Percentiles rank a stretch among this genome's conserved stretches.
phyloP scores from a whole-genome alignment of 2,113 vertebrate genomes.

The Dendropsophus ebraccatus region DNA sequence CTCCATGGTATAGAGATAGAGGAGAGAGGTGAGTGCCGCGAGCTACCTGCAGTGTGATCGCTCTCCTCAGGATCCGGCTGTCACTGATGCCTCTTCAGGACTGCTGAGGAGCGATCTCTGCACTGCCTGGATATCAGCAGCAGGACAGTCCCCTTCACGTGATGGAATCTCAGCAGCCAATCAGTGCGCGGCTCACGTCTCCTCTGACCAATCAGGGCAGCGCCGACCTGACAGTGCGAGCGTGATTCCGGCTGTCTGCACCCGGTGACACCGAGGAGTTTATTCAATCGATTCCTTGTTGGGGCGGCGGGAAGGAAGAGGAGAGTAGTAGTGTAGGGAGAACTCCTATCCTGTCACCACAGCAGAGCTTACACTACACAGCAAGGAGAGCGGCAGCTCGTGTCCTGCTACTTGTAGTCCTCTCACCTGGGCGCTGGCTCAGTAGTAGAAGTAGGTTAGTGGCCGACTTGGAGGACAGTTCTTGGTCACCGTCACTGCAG shows the following conservation, averaged over 20 bases:
- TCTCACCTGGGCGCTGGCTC: too few relatives aligned
- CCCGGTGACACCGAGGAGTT: constrained; percentile 21
- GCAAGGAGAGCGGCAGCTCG: too few relatives aligned
- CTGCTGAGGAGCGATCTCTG: background rate
- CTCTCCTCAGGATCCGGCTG: background rate
- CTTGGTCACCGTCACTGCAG: too few relatives aligned
- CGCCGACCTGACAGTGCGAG: background rate
- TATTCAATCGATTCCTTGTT: background rate
- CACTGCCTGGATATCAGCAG: constrained; percentile 52
- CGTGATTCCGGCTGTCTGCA: constrained; percentile 32
- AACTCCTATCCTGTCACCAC: too few relatives aligned
- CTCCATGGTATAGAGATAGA: background rate
- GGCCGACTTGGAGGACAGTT: too few relatives aligned
- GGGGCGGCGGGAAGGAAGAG: background rate
- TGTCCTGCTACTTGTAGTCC: too few relatives aligned
- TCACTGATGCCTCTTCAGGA: background rate
- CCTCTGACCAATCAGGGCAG: constrained; percentile 49
- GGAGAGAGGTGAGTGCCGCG: too few relatives aligned
- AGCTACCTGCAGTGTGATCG: constrained; percentile 23
- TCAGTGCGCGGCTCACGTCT: constrained; percentile 1
- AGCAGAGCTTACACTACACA: too few relatives aligned
- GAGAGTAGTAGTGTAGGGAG: too few relatives aligned
- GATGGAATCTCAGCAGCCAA: constrained; percentile 44
- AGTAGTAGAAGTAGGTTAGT: too few relatives aligned
- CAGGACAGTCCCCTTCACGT: constrained; percentile 54